Evolutionary conservation across 1,140 invertebrate species (phyloP).

Genomic region (Drosophila novamexicana): DNA sequence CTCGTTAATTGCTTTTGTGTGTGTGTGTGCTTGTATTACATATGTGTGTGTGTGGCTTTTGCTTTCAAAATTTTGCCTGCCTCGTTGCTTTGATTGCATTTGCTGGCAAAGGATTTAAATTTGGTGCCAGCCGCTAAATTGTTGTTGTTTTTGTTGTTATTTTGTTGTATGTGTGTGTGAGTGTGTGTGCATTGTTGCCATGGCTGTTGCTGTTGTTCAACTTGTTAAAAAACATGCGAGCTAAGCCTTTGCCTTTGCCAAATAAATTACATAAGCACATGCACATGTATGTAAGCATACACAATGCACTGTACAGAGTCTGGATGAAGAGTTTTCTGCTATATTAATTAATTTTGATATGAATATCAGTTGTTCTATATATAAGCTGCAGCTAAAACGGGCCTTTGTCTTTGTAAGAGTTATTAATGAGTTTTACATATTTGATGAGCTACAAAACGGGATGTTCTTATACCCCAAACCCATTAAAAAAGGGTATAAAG

Average conservation of each 20-base stretch:
- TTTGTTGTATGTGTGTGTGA: background rate
- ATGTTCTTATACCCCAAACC: background rate
- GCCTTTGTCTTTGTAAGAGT: conserved; percentile 61
- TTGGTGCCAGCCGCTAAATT: conserved; percentile 25
- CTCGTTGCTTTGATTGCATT: conserved; percentile 73
- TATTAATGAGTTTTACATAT: conserved; percentile 80
- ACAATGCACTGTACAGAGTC: conserved; percentile 4
- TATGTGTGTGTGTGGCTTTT: conserved; percentile 24
- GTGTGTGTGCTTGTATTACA: conserved; percentile 1
- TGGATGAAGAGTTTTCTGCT: conserved; percentile 4
- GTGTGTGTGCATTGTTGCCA: conserved; percentile 35
- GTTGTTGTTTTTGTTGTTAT: background rate
- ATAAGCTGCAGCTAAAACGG: conserved; percentile 15
- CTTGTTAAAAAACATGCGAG: conserved; percentile 69
- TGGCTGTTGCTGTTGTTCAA: conserved; percentile 60
- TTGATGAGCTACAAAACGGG: conserved; percentile 67
- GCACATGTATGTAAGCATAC: conserved; percentile 41
- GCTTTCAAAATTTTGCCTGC: conserved; percentile 57
- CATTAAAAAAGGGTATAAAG: too few relatives aligned
- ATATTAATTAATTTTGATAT: conserved; percentile 23
- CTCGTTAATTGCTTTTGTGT: conserved; percentile 76
- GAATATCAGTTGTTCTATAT: conserved; percentile 4
- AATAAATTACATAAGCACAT: conserved; percentile 68
- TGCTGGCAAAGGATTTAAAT: conserved; percentile 73
- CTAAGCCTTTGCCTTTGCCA: conserved; percentile 44